Percentiles rank a stretch among this genome's conserved stretches.
Conservation (phyloP, 2,797 vertebrate species). For the Denticeps clupeoides region DNA sequence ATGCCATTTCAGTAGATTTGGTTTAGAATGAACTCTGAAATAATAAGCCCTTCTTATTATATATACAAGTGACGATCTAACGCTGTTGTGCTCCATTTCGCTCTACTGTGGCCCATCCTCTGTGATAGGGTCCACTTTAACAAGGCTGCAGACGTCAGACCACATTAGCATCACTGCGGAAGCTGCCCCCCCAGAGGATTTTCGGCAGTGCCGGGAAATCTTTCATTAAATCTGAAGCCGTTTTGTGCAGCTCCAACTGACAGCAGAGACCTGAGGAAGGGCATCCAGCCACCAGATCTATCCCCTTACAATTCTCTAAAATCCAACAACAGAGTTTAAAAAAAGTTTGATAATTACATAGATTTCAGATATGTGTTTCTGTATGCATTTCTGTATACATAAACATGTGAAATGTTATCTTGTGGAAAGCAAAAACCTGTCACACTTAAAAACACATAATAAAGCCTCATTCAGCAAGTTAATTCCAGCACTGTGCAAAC, state of each 20-base stretch:
- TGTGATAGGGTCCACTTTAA: constrained; percentile 43
- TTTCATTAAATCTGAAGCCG: constrained; percentile 59
- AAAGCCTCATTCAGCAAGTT: too few relatives aligned
- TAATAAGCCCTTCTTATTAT: not conserved
- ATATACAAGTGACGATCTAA: not conserved
- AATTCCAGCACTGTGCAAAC: too few relatives aligned
- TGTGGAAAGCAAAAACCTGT: too few relatives aligned
- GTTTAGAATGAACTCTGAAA: not conserved
- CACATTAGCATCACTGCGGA: constrained; percentile 46
- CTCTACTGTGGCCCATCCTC: constrained; percentile 27
- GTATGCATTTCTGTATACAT: too few relatives aligned
- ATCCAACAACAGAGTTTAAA: too few relatives aligned
- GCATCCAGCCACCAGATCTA: constrained; percentile 17
- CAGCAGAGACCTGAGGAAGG: constrained; percentile 26
- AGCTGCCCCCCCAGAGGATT: constrained; percentile 40
- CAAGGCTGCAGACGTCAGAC: constrained; percentile 52
- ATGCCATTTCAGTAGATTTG: too few relatives aligned
- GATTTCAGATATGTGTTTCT: too few relatives aligned
- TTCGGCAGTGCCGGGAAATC: constrained; percentile 38
- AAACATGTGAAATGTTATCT: too few relatives aligned
- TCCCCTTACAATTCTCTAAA: too few relatives aligned
- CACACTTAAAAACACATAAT: too few relatives aligned
- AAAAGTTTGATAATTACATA: too few relatives aligned
- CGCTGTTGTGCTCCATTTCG: constrained; percentile 30
- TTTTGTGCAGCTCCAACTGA: constrained; percentile 29